These are phyloP conservation scores for Thymelicus acteon DNA, from an alignment of 2,888 invertebrate species.

Conservation along the genomic window DNA sequence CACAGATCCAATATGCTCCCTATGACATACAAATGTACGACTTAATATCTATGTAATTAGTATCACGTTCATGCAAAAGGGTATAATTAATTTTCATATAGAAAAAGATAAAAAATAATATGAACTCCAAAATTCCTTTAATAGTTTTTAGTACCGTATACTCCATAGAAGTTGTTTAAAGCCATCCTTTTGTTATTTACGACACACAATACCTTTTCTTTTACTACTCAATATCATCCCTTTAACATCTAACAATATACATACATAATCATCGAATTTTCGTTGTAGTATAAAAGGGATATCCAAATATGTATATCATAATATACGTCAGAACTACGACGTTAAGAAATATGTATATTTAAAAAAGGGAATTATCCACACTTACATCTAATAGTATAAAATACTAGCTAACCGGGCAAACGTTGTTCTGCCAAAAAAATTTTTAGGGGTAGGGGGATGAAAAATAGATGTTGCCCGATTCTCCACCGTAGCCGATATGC, in stretches of 20 bases:
- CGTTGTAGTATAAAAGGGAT: background rate
- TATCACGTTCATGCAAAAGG: background rate
- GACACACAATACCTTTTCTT: background rate
- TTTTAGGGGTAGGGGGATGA: too few species aligned
- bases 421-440: too few species aligned
- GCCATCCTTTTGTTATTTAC: background rate
- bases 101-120: conserved; percentile 2
- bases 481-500: too few species aligned
- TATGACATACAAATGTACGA: background rate
- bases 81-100: too few species aligned
- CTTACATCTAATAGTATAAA: too few species aligned
- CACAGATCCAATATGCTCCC: background rate
- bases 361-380: too few species aligned
- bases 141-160: background rate
- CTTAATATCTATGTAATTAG: conserved; percentile 1
- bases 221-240: background rate
- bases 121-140: background rate
- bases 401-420: too few species aligned
- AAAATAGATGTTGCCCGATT: too few species aligned
- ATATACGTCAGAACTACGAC: background rate
- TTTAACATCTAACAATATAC: background rate
- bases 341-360: background rate
- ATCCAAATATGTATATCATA: background rate
- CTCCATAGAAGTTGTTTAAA: background rate
- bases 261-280: background rate